Percentiles rank a stretch among this genome's conserved stretches.
Evolutionary conservation across 2,797 vertebrate species (phyloP).

Genomic region (Bradypus variegatus): DNA sequence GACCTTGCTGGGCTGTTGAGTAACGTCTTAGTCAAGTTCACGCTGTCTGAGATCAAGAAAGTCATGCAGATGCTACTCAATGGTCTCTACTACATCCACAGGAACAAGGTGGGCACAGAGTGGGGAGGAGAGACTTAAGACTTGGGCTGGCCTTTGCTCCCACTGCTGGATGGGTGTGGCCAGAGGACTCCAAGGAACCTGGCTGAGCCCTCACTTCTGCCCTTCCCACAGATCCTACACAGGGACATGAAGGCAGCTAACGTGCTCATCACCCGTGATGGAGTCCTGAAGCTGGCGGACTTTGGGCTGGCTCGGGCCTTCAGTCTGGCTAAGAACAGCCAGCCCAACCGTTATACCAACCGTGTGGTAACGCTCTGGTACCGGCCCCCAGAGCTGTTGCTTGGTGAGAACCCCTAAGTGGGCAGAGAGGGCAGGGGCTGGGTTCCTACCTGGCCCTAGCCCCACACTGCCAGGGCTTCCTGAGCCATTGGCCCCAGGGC

Average conservation of each 20-base stretch:
- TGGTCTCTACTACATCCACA: slow-evolving; percentile 97
- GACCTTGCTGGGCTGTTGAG: slow-evolving; percentile 95
- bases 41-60: slow-evolving; percentile 95
- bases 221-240: slow-evolving; percentile 85
- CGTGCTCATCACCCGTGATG: slow-evolving; percentile 93
- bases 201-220: neutral
- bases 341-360: slow-evolving; percentile 98
- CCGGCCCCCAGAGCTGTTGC: slow-evolving; percentile 91
- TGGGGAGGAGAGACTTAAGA: neutral
- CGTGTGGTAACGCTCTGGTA: slow-evolving; percentile 98
- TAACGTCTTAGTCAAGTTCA: slow-evolving; percentile 98
- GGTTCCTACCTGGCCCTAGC: neutral
- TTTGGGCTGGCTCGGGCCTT: slow-evolving; percentile 96
- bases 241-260: slow-evolving; percentile 98
- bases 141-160: neutral
- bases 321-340: slow-evolving; percentile 97
- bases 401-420: slow-evolving; percentile 78
- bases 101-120: slow-evolving; percentile 86
- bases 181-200: neutral
- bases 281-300: slow-evolving; percentile 94
- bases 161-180: neutral
- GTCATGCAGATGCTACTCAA: slow-evolving; percentile 99
- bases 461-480: slow-evolving; percentile 26
- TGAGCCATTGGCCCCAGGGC: slow-evolving; percentile 23
- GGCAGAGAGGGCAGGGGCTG: slow-evolving; percentile 30